A percentile compares a stretch with the other conserved stretches of the same genome.
phyloP scores from a whole-genome alignment of 2,888 invertebrate species.

The Ectemnius cavifrons region DNA sequence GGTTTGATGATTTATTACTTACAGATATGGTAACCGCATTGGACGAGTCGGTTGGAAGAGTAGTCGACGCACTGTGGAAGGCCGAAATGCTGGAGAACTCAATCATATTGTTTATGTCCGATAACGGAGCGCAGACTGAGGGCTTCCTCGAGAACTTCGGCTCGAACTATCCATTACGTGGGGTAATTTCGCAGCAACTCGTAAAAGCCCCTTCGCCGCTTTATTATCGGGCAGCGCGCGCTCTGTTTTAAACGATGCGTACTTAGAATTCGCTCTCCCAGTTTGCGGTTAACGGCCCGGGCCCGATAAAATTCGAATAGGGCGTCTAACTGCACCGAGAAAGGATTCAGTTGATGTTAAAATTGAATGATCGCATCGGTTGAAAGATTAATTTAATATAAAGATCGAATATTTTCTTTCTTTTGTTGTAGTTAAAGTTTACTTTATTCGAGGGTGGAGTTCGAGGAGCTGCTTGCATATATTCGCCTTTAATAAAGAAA shows the following conservation, averaged over 20 bases:
- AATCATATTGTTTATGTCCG: slow-evolving; percentile 82
- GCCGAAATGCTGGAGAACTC: slow-evolving; percentile 80
- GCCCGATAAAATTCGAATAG: not conserved
- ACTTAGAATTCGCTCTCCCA: not conserved
- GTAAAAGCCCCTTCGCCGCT: not conserved
- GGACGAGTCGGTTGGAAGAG: slow-evolving; percentile 82
- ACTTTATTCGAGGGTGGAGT: slow-evolving; percentile 93
- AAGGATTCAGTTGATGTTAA: not conserved
- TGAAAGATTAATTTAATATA: not conserved
- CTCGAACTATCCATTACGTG: slow-evolving; percentile 82
- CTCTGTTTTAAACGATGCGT: not conserved
- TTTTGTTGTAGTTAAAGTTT: slow-evolving; percentile 82
- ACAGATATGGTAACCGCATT: slow-evolving; percentile 81
- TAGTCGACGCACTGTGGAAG: slow-evolving; percentile 79
- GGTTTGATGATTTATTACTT: slow-evolving; percentile 46
- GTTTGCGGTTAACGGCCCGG: not conserved
- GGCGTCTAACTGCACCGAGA: not conserved
- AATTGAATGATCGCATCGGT: not conserved
- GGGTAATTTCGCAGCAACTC: slow-evolving; percentile 71
- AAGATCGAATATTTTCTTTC: slow-evolving; percentile 22
- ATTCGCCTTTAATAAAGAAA: slow-evolving; percentile 83
- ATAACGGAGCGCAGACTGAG: slow-evolving; percentile 81
- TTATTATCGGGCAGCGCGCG: not conserved
- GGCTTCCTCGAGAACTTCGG: slow-evolving; percentile 79
- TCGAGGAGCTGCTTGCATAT: slow-evolving; percentile 87